Percentiles rank a stretch among this genome's conserved stretches.
phyloP scores from a whole-genome alignment of 2,888 invertebrate genomes.

The Clepsis dumicolana region DNA sequence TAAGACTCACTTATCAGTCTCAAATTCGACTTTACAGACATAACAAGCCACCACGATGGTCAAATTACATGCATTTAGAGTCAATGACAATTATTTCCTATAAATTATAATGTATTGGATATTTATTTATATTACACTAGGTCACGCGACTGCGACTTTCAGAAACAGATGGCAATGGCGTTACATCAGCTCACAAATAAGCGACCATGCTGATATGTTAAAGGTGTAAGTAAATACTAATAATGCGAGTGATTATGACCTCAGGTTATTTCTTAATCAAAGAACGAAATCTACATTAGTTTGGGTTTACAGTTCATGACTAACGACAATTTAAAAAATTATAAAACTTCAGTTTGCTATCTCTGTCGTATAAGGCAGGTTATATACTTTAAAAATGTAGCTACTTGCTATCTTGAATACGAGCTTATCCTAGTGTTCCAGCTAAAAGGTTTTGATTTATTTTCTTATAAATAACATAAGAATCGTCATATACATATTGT shows the following conservation, averaged over 20 bases:
- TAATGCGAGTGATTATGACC: too few species aligned
- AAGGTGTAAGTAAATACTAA: too few species aligned
- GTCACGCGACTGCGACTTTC: slow-evolving; percentile 2
- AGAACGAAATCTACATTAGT: too few species aligned
- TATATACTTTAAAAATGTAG: background rate
- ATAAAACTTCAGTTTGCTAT: too few species aligned
- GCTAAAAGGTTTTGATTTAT: background rate
- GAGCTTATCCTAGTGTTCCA: background rate
- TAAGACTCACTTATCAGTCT: slow-evolving; percentile 78
- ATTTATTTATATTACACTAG: slow-evolving; percentile 42
- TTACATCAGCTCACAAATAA: background rate
- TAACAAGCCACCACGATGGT: slow-evolving; percentile 40
- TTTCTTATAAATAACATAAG: background rate
- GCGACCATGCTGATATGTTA: too few species aligned
- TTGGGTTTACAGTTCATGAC: too few species aligned
- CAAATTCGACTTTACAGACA: slow-evolving; percentile 60
- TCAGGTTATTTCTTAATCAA: too few species aligned
- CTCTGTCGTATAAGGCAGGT: too few species aligned
- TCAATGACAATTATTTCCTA: slow-evolving; percentile 31
- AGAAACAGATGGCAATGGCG: background rate
- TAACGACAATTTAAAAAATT: too few species aligned
- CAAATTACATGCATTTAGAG: slow-evolving; percentile 33
- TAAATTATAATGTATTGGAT: slow-evolving; percentile 28
- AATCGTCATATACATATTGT: background rate
- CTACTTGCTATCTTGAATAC: background rate